phyloP scores from a whole-genome alignment of 30 jellyfish, hydroid and myxozoan genomes.

The Aurelia sp. region DNA sequence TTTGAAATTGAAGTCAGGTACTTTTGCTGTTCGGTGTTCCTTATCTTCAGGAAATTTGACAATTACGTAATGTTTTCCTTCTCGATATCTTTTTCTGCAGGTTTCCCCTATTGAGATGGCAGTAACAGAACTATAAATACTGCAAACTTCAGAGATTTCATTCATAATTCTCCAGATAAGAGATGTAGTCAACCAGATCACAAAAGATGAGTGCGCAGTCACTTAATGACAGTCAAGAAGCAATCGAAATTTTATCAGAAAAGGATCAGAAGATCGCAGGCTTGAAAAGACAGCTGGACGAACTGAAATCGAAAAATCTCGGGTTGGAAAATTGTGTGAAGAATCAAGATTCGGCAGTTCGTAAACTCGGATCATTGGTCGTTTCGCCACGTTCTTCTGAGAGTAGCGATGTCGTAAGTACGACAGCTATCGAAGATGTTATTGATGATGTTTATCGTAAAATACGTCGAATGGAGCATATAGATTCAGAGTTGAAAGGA shows the following conservation, averaged over 20 bases:
- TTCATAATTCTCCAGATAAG: no score
- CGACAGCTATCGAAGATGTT: conserved; percentile 43
- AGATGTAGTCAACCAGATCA: no score
- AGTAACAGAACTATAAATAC: no score
- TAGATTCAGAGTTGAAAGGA: conserved; percentile 10
- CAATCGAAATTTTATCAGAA: conserved; percentile 46
- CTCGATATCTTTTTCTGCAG: no score
- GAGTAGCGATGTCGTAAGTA: conserved; percentile 35
- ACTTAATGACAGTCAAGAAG: conserved; percentile 46
- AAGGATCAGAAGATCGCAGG: conserved; percentile 56
- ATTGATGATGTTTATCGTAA: conserved; percentile 58
- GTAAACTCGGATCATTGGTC: conserved; percentile 62
- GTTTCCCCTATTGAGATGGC: no score
- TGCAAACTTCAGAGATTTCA: no score
- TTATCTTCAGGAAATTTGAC: no score
- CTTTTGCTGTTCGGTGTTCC: no score
- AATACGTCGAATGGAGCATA: conserved; percentile 34
- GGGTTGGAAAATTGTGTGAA: conserved; percentile 60
- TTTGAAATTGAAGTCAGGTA: no score
- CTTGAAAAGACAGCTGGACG: conserved; percentile 47
- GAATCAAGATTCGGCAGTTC: conserved; percentile 74
- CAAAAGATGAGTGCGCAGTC: neutral
- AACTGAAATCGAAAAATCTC: conserved; percentile 31
- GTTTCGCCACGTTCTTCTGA: conserved; percentile 54
- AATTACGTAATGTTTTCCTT: no score